phyloP scores from a whole-genome alignment of 1,140 invertebrate genomes.

The Telenomus remus region DNA sequence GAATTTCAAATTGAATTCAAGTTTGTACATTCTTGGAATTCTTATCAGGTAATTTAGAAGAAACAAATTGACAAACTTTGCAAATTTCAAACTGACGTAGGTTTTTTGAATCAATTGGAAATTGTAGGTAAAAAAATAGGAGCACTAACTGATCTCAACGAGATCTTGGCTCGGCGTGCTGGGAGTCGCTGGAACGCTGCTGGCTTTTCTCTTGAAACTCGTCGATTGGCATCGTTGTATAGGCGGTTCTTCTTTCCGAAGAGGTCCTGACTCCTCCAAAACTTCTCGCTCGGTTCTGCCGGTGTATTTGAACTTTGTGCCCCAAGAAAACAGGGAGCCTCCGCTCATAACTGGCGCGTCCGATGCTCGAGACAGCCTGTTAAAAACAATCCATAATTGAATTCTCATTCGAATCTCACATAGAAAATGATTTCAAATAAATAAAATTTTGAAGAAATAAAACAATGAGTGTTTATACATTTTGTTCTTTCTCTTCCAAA shows the following conservation, averaged over 20 bases:
- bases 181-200: conserved; percentile 89
- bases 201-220: conserved; percentile 84
- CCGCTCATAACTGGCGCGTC: conserved; percentile 92
- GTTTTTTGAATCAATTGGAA: background rate
- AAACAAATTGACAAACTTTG: too few species aligned
- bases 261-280: conserved; percentile 81
- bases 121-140: background rate
- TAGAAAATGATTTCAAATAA: too few species aligned
- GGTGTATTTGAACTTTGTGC: conserved; percentile 94
- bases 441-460: too few species aligned
- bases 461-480: background rate
- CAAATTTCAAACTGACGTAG: too few species aligned
- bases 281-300: conserved; percentile 93
- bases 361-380: conserved; percentile 88
- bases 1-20: too few species aligned
- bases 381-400: background rate
- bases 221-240: conserved; percentile 77
- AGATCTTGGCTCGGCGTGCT: conserved; percentile 81
- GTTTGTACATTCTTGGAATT: too few species aligned
- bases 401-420: too few species aligned
- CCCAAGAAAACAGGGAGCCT: conserved; percentile 95
- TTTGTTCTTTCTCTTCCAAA: conserved; percentile 32
- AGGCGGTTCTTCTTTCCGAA: conserved; percentile 77
- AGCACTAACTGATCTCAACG: conserved; percentile 73
- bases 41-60: too few species aligned